A percentile compares a stretch with the other conserved stretches of the same genome.
Evolutionary conservation across 2,797 vertebrate species (phyloP).

Genomic region (Sphenopsis melanotis): DNA sequence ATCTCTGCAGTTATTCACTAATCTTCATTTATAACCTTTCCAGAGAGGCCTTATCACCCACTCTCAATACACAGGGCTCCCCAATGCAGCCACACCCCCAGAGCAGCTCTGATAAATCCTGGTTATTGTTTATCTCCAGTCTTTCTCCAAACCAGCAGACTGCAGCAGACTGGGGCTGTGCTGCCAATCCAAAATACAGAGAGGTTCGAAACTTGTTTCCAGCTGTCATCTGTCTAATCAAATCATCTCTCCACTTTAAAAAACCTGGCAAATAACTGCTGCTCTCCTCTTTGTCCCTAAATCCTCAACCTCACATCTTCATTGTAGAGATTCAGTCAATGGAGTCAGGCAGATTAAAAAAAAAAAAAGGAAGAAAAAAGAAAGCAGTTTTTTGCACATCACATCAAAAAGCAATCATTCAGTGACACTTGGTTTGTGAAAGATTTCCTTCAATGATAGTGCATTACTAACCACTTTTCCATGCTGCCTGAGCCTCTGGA

Average conservation of each 20-base stretch:
- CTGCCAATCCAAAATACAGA: neutral
- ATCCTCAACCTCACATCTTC: neutral
- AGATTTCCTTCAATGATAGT: neutral
- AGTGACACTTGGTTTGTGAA: neutral
- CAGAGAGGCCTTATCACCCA: neutral
- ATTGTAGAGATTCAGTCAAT: neutral
- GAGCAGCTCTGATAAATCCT: neutral
- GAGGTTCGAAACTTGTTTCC: neutral
- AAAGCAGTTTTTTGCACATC: neutral
- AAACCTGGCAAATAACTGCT: neutral
- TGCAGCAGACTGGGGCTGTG: neutral
- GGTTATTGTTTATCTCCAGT: neutral
- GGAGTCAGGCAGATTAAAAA: neutral
- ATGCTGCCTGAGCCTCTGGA: conserved; percentile 22
- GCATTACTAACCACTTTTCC: conserved; percentile 35
- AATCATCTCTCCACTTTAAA: neutral
- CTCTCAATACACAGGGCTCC: neutral
- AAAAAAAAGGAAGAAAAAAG: neutral
- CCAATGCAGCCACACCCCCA: neutral
- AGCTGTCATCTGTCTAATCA: neutral
- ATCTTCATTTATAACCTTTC: neutral
- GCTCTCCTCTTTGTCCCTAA: neutral
- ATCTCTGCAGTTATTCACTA: neutral
- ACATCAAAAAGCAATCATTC: neutral
- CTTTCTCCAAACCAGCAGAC: neutral